Percentiles rank a stretch among this genome's conserved stretches.
Evolutionary conservation across 2,797 vertebrate species (phyloP).

Genomic region (Odontamblyopus lacepedii): DNA sequence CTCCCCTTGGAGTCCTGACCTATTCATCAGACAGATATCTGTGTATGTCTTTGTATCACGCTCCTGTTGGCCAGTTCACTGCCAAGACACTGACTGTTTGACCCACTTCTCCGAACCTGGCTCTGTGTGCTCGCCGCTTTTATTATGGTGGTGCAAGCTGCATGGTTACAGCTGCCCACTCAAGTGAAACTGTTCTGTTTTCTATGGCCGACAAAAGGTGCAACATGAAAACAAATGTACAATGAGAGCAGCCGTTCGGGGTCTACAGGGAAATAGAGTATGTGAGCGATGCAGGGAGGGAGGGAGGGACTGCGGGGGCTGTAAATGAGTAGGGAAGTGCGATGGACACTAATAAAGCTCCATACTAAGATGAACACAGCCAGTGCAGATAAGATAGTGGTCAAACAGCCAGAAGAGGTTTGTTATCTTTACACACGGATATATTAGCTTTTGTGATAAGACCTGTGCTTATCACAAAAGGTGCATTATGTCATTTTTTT

Average conservation of each 20-base stretch:
- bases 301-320: slow-evolving; percentile 22
- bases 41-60: slow-evolving; percentile 19
- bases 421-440: neutral
- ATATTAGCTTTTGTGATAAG: neutral
- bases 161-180: slow-evolving; percentile 39
- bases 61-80: slow-evolving; percentile 42
- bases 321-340: slow-evolving; percentile 21
- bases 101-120: slow-evolving; percentile 51
- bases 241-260: slow-evolving; percentile 18
- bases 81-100: slow-evolving; percentile 51
- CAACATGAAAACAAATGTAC: slow-evolving; percentile 51
- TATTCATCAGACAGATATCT: slow-evolving; percentile 49
- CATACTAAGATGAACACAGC: slow-evolving; percentile 7
- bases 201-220: slow-evolving; percentile 28
- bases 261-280: slow-evolving; percentile 40
- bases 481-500: neutral
- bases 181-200: slow-evolving; percentile 42
- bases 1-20: slow-evolving; percentile 49
- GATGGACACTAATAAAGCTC: slow-evolving; percentile 18
- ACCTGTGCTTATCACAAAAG: neutral
- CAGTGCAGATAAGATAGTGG: neutral
- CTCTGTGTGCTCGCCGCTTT: slow-evolving; percentile 18
- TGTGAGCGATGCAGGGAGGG: slow-evolving; percentile 15
- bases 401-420: neutral
- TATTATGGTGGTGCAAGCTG: slow-evolving; percentile 31